phyloP scores from a whole-genome alignment of 2,888 invertebrate species.

The Volucella bombylans region DNA sequence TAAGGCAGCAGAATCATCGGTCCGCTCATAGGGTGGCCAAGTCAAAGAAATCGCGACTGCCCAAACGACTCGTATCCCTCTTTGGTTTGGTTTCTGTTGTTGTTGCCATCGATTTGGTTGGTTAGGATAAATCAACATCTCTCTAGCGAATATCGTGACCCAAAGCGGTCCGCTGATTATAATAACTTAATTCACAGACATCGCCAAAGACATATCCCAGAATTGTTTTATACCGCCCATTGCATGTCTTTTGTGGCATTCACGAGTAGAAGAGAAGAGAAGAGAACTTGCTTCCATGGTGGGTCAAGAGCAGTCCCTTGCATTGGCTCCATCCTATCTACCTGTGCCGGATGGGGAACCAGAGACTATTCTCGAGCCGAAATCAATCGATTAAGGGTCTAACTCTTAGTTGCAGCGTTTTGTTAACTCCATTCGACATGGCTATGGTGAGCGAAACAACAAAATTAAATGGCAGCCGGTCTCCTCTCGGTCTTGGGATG shows the following conservation, averaged over 20 bases:
- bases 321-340: constrained; percentile 64
- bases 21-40: constrained; percentile 66
- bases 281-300: background rate
- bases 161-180: constrained; percentile 72
- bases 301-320: constrained; percentile 8
- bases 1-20: constrained; percentile 41
- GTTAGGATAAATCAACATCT: constrained; percentile 60
- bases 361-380: constrained; percentile 56
- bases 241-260: constrained; percentile 24
- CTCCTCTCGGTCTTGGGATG: constrained; percentile 7
- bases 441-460: constrained; percentile 65
- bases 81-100: background rate
- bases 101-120: background rate
- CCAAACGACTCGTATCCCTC: no score
- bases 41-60: constrained; percentile 31
- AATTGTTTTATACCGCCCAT: constrained; percentile 67
- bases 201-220: constrained; percentile 68
- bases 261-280: constrained; percentile 48
- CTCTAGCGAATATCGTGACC: constrained; percentile 68
- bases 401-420: constrained; percentile 50
- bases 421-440: constrained; percentile 73
- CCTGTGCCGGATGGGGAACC: constrained; percentile 47
- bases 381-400: constrained; percentile 73
- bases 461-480: constrained; percentile 63
- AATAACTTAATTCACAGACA: constrained; percentile 73